Percentiles rank a stretch among this genome's conserved stretches.
Conservation (phyloP, 2,797 vertebrate genomes). For the Rhodeus uyekii region DNA sequence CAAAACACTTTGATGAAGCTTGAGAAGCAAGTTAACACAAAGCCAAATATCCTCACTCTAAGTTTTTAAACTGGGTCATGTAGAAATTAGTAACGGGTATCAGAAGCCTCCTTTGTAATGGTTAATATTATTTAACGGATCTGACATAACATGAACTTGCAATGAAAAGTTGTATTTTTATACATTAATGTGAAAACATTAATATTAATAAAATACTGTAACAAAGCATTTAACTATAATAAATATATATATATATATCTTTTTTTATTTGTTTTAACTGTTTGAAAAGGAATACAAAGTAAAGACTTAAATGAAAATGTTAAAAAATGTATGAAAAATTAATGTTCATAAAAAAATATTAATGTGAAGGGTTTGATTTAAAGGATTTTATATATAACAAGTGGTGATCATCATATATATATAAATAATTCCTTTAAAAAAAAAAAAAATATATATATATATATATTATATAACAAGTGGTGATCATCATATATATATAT, state of each 20-base stretch:
- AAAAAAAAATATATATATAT: too few species aligned
- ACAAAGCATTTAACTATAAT: background rate
- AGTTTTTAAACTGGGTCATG: constrained; percentile 42
- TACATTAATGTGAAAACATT: background rate
- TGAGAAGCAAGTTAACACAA: constrained; percentile 39
- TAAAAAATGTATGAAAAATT: background rate
- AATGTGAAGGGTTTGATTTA: background rate
- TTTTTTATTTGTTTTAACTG: background rate
- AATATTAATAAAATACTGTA: background rate
- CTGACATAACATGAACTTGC: background rate
- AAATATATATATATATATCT: background rate
- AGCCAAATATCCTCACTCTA: constrained; percentile 23
- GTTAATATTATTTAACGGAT: background rate
- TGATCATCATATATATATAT: too few species aligned
- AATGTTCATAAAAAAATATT: background rate
- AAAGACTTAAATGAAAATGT: background rate
- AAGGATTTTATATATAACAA: too few species aligned
- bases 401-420: too few species aligned
- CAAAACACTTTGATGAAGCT: constrained; percentile 45
- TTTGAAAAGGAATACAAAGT: background rate
- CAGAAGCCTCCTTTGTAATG: background rate
- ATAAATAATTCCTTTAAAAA: too few species aligned
- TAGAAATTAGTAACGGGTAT: constrained; percentile 30
- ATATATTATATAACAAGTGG: too few species aligned
- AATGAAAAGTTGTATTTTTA: background rate